Base-by-base conservation (phyloP, 2,797 vertebrate genomes). In the Pelobates cultripes region DNA sequence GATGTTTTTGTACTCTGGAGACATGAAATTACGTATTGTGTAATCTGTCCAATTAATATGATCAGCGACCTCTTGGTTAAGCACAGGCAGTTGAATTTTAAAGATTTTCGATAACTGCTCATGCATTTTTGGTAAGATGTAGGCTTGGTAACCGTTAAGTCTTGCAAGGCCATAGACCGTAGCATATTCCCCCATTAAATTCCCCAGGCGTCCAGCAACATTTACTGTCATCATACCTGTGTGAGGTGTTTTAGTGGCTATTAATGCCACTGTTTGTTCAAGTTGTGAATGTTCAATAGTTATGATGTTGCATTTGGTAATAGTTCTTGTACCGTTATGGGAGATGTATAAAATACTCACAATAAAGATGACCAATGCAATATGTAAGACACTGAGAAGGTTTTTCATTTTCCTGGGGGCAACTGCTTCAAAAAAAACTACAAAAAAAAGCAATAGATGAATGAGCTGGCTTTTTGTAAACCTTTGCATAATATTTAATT, bases 151-250 rank as follows among this genome's bases (percentile, higher is more conserved):
- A 1, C 86, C 53, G 0, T 88, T 87, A 47, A 91, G 79, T 79
- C 83, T 84, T 13, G 89, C 87, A 70, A 90, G 82, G 4, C 87
- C 86, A 0, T 87, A 84, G 41, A 89, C 80, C 0, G 88, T 87
- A 70, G 88, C 88, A 0, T 89, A 89, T 73, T 86, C 87, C 0
- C 88, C 90, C 87, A 88, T 89, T 85, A 88, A 86, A 83, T 90
- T 91, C 4, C 90, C 89, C 44, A 90, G 78, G 13, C 89, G 88
- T 17, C 89, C 91, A 0, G 7, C 43, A 0, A 81, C 42, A 0
- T 85, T 84, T 75, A 89, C 83, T 0, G 90, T 91, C 84, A 85
- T 90, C 14, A 88, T 70, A 1, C 64, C 64, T 12, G 73, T 75
- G 6, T 12, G 61, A 28, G 61, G 6, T 5, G 13, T 9, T 15